These are phyloP conservation scores for Electrophaes corylata DNA, from an alignment of 2,888 invertebrate species.

Conservation along the genomic window DNA sequence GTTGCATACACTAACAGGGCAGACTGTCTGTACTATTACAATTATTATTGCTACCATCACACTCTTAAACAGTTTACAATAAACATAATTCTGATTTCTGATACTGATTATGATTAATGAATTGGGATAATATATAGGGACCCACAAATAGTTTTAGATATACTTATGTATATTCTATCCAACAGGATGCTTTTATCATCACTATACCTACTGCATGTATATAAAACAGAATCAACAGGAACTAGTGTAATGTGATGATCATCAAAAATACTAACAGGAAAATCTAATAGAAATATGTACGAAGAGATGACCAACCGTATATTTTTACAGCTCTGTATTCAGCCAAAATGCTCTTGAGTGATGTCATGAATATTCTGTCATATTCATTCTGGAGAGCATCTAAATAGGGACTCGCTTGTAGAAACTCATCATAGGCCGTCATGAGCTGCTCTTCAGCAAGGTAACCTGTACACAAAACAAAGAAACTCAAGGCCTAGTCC, in stretches of 20 bases:
- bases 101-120: no score
- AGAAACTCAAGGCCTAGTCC: conserved; percentile 27
- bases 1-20: no score
- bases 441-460: conserved; percentile 78
- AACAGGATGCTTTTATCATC: neutral
- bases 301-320: conserved; percentile 63
- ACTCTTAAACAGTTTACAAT: no score
- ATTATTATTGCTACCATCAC: no score
- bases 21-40: no score
- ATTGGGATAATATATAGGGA: no score
- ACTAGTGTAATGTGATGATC: no score
- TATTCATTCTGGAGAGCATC: conserved; percentile 75
- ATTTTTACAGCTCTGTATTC: conserved; percentile 80
- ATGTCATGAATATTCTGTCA: conserved; percentile 79
- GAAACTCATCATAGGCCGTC: conserved; percentile 80
- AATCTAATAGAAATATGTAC: no score
- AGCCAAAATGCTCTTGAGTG: conserved; percentile 73
- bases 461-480: conserved; percentile 64
- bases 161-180: neutral
- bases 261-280: neutral
- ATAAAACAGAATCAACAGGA: no score
- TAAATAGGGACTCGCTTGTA: conserved; percentile 76
- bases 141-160: neutral
- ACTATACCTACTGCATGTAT: no score
- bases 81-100: no score